These are phyloP conservation scores for Microplitis deprimator DNA, from an alignment of 2,888 invertebrate genomes.

Conservation along the genomic window DNA sequence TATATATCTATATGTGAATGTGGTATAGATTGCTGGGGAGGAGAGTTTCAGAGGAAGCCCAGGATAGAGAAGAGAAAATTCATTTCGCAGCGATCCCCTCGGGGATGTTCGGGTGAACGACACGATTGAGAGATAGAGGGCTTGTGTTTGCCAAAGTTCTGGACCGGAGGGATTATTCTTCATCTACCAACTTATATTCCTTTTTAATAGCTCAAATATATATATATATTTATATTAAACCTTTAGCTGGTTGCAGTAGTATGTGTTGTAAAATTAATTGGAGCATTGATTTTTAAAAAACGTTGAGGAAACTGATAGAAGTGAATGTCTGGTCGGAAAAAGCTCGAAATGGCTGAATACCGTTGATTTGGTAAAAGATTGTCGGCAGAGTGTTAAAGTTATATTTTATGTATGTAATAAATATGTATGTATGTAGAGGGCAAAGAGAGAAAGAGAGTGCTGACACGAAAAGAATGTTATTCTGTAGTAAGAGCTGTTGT, in stretches of 20 bases:
- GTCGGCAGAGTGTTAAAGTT: conserved; percentile 24
- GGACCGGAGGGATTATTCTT: conserved; percentile 7
- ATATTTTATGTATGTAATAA: conserved; percentile 11
- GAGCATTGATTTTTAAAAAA: not conserved
- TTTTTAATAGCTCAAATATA: conserved; percentile 7
- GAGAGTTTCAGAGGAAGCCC: not conserved
- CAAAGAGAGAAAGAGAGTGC: not conserved
- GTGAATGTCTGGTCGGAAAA: not conserved
- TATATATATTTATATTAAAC: not conserved
- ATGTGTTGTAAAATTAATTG: no score
- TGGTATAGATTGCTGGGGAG: not conserved
- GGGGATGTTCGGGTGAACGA: conserved; percentile 3
- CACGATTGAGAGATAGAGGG: conserved; percentile 6
- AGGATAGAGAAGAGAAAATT: conserved; percentile 6
- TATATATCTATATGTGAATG: not conserved
- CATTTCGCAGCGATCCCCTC: conserved; percentile 4
- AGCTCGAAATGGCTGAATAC: not conserved
- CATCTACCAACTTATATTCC: not conserved
- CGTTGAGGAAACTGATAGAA: not conserved
- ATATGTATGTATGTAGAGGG: conserved; percentile 15
- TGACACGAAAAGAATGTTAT: conserved; percentile 12
- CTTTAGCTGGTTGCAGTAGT: not conserved
- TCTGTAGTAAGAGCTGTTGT: not conserved
- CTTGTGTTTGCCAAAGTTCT: conserved; percentile 4
- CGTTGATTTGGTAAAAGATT: not conserved